Evolutionary conservation across 2,888 invertebrate genomes (phyloP).

Genomic region (Drosophila rellima): DNA sequence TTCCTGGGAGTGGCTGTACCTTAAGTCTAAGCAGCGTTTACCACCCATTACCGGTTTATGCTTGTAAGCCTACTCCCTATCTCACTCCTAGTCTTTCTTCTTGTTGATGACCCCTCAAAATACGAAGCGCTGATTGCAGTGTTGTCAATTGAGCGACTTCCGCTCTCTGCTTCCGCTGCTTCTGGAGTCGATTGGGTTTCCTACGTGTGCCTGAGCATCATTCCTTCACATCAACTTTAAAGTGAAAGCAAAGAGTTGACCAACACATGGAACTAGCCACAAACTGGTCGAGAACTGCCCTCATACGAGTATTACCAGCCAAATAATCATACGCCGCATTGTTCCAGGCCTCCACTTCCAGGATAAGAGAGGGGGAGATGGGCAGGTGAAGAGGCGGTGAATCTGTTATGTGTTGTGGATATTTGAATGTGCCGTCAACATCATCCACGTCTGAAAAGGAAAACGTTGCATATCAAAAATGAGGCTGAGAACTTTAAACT

Average conservation of each 20-base stretch:
- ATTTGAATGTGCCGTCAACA: slow-evolving; percentile 59
- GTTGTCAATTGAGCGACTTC: slow-evolving; percentile 62
- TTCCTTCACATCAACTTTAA: slow-evolving; percentile 37
- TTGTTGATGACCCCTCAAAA: slow-evolving; percentile 11
- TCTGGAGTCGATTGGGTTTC: slow-evolving; percentile 6
- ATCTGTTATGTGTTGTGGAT: slow-evolving; percentile 46
- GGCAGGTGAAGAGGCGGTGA: slow-evolving; percentile 1
- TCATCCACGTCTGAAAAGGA: slow-evolving; percentile 29
- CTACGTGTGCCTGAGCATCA: slow-evolving; percentile 31
- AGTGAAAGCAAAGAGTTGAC: slow-evolving; percentile 21
- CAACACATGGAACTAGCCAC: slow-evolving; percentile 47
- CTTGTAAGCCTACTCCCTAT: slow-evolving; percentile 1
- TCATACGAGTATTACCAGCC: slow-evolving; percentile 52
- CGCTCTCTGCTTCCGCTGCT: slow-evolving; percentile 36
- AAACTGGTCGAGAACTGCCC: slow-evolving; percentile 44
- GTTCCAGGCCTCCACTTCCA: slow-evolving; percentile 37
- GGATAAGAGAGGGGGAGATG: not conserved
- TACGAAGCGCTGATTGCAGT: slow-evolving; percentile 55
- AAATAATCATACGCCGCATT: slow-evolving; percentile 80
- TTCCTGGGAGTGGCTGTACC: not conserved
- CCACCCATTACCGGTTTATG: slow-evolving; percentile 26
- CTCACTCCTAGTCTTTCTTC: not conserved
- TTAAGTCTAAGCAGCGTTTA: slow-evolving; percentile 25
- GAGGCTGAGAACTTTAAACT: slow-evolving; percentile 64
- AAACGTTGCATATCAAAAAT: slow-evolving; percentile 55